These are phyloP conservation scores for Drosophila malerkotliana DNA, from an alignment of 1,140 invertebrate genomes.

Conservation along the genomic window DNA sequence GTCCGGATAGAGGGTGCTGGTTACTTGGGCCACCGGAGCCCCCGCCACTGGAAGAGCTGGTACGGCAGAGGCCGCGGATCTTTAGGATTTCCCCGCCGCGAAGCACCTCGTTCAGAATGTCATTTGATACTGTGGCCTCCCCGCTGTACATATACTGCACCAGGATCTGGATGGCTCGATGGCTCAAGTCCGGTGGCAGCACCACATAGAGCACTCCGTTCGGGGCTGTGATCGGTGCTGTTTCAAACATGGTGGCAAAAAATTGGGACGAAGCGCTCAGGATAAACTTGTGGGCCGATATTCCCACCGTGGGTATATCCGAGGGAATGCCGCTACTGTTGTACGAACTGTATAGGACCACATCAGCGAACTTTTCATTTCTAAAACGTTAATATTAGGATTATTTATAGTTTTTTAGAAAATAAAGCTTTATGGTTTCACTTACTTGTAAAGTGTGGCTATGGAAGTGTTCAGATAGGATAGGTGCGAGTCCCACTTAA, in stretches of 20 bases:
- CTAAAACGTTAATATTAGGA: slow-evolving; percentile 26
- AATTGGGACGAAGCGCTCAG: slow-evolving; percentile 90
- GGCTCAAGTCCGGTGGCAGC: slow-evolving; percentile 91
- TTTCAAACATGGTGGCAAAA: slow-evolving; percentile 83
- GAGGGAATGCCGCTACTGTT: slow-evolving; percentile 63
- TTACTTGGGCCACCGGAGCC: slow-evolving; percentile 41
- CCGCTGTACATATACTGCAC: slow-evolving; percentile 95
- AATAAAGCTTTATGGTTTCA: slow-evolving; percentile 4
- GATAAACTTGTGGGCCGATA: slow-evolving; percentile 94
- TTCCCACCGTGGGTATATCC: slow-evolving; percentile 85
- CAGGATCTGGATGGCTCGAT: slow-evolving; percentile 90
- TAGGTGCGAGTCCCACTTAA: slow-evolving; percentile 94
- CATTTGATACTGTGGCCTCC: slow-evolving; percentile 93
- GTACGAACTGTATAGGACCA: slow-evolving; percentile 89
- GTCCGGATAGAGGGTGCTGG: slow-evolving; percentile 45
- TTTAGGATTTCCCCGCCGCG: slow-evolving; percentile 91
- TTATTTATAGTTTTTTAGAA: not conserved
- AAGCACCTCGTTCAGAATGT: slow-evolving; percentile 90
- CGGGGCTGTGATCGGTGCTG: slow-evolving; percentile 82
- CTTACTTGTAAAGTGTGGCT: slow-evolving; percentile 89
- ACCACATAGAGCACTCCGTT: slow-evolving; percentile 89
- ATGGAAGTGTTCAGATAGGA: slow-evolving; percentile 92
- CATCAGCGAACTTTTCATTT: slow-evolving; percentile 92
- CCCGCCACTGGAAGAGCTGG: slow-evolving; percentile 84
- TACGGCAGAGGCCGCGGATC: slow-evolving; percentile 89